These are phyloP conservation scores for Porites rus DNA, from an alignment of 92 coral and sea anemone genomes.

Conservation along the genomic window DNA sequence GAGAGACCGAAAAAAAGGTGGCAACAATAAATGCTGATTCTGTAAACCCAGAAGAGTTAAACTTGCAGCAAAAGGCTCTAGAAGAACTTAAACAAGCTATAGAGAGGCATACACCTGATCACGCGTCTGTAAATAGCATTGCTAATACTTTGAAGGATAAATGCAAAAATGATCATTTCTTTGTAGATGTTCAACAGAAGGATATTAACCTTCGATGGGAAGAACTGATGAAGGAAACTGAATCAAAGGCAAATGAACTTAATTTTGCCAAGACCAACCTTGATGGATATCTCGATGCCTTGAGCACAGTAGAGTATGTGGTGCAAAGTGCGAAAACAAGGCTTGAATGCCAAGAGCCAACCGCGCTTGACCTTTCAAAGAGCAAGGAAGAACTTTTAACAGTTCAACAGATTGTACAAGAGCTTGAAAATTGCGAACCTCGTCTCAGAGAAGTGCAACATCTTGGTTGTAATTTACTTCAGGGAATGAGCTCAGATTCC, in stretches of 20 bases:
- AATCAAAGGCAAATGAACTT: constrained; percentile 73
- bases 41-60: constrained; percentile 70
- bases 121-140: constrained; percentile 65
- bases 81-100: constrained; percentile 85
- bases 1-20: constrained; percentile 77
- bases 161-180: constrained; percentile 84
- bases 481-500: constrained; percentile 82
- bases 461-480: constrained; percentile 75
- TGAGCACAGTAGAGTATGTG: constrained; percentile 75
- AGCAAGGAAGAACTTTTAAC: constrained; percentile 77
- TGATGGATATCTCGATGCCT: constrained; percentile 66
- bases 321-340: constrained; percentile 74
- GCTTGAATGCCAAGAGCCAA: constrained; percentile 73
- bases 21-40: constrained; percentile 69
- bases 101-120: constrained; percentile 83
- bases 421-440: constrained; percentile 85
- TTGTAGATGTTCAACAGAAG: constrained; percentile 84
- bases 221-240: constrained; percentile 71
- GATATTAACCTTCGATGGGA: constrained; percentile 85
- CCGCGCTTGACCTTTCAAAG: constrained; percentile 66
- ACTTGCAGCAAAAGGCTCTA: constrained; percentile 73
- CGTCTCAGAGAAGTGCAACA: constrained; percentile 74
- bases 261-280: constrained; percentile 68
- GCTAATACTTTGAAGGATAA: constrained; percentile 87
- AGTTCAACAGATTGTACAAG: constrained; percentile 73